phyloP scores from a whole-genome alignment of 2,888 invertebrate species.

The Mylabris sibirica region DNA sequence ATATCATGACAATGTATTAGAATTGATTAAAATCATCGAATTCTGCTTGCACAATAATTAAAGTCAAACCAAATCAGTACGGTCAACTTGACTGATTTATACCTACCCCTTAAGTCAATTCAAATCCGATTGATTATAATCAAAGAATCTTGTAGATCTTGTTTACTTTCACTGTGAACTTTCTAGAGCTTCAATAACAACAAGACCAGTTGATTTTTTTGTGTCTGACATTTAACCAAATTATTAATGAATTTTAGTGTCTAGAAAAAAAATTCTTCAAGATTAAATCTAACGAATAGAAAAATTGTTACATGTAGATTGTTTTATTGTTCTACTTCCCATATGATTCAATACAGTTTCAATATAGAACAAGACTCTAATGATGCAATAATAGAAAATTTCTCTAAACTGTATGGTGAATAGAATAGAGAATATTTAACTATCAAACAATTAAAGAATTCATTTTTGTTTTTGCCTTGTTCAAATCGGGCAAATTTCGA shows the following conservation, averaged over 20 bases:
- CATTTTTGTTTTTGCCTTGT: background rate
- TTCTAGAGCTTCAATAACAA: conserved; percentile 12
- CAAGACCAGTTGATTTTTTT: conserved; percentile 5
- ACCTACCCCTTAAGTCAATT: background rate
- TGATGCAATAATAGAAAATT: conserved; percentile 10
- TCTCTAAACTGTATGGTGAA: background rate
- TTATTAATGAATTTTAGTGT: background rate
- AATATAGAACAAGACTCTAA: background rate
- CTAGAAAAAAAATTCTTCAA: background rate
- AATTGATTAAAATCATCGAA: background rate
- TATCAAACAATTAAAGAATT: background rate
- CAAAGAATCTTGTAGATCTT: background rate
- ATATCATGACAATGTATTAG: background rate
- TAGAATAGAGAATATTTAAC: background rate
- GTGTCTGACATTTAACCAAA: background rate
- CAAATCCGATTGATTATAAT: background rate
- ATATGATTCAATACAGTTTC: background rate
- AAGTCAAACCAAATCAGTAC: too few relatives aligned
- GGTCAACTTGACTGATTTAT: too few relatives aligned
- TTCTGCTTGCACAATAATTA: background rate
- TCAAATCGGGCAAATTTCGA: background rate
- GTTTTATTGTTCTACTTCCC: background rate
- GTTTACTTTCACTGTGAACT: background rate
- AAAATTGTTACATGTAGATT: conserved; percentile 7
- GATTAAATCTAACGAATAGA: background rate